Percentiles rank a stretch among this genome's conserved stretches.
Evolutionary conservation across 2,888 invertebrate species (phyloP).

Genomic region (Nesidiocoris tenuis): DNA sequence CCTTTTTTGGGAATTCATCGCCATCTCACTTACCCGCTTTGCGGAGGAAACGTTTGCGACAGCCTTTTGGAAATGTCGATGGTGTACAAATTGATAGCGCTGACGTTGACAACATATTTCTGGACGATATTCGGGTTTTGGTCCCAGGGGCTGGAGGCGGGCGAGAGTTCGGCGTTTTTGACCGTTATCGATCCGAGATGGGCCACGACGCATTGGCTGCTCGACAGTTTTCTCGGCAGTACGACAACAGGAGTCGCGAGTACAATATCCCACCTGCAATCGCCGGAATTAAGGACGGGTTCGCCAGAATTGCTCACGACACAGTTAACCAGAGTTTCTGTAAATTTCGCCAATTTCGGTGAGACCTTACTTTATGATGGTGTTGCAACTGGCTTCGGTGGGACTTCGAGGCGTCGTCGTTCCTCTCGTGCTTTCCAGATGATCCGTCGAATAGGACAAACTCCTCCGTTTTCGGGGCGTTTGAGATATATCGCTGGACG

Average conservation of each 20-base stretch:
- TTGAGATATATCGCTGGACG: constrained; percentile 52
- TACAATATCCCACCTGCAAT: constrained; percentile 68
- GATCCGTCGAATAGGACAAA: constrained; percentile 52
- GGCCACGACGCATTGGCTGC: constrained; percentile 82
- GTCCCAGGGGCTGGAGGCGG: constrained; percentile 46
- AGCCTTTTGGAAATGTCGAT: constrained; percentile 59
- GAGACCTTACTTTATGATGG: constrained; percentile 49
- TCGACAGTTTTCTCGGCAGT: constrained; percentile 74
- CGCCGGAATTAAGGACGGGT: constrained; percentile 25
- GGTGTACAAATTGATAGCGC: constrained; percentile 86
- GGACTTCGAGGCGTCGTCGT: constrained; percentile 49
- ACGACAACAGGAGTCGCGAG: constrained; percentile 90
- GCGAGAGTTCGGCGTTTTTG: constrained; percentile 50
- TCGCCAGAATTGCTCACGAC: no score
- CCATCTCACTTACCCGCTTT: constrained; percentile 21
- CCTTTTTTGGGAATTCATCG: no score
- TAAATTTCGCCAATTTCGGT: no score
- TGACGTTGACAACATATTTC: constrained; percentile 68
- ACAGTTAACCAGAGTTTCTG: no score
- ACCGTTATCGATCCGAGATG: constrained; percentile 86
- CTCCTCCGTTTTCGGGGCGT: constrained; percentile 52
- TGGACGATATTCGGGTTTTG: constrained; percentile 52
- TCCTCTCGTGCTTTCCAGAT: constrained; percentile 50
- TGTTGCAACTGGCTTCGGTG: constrained; percentile 43
- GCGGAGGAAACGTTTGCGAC: neutral